These are phyloP conservation scores for Drosophila bifasciata DNA, from an alignment of 1,140 invertebrate species.

Conservation along the genomic window DNA sequence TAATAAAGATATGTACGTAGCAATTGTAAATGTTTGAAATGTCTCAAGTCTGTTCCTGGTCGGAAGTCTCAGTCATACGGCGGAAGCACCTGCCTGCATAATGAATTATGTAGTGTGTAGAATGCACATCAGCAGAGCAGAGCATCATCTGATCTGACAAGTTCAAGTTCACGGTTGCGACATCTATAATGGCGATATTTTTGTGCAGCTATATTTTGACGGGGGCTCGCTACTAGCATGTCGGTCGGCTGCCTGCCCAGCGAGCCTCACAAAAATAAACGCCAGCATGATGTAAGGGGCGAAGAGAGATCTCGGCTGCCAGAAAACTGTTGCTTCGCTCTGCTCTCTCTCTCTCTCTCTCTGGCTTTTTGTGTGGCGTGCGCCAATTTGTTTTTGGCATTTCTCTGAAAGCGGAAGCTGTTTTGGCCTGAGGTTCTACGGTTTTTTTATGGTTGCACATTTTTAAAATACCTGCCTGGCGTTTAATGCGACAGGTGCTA, in stretches of 20 bases:
- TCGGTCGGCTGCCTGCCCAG: constrained; percentile 30
- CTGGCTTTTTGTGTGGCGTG: neutral
- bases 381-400: constrained; percentile 40
- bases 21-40: constrained; percentile 16
- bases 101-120: constrained; percentile 46
- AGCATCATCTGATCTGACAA: constrained; percentile 52
- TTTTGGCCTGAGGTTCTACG: constrained; percentile 22
- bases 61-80: constrained; percentile 15
- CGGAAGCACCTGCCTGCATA: constrained; percentile 53
- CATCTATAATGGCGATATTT: constrained; percentile 62
- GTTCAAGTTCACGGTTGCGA: constrained; percentile 72
- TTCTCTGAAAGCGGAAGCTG: constrained; percentile 53
- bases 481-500: constrained; percentile 67
- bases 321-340: constrained; percentile 10
- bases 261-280: constrained; percentile 43
- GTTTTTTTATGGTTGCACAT: constrained; percentile 60
- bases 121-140: constrained; percentile 9
- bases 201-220: constrained; percentile 50
- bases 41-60: constrained; percentile 6
- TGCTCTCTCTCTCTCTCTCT: no score
- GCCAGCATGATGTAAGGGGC: constrained; percentile 38
- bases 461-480: constrained; percentile 55
- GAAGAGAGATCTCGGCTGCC: constrained; percentile 29
- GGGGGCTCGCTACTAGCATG: constrained; percentile 31
- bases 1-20: constrained; percentile 57